Conservation (phyloP, 1,140 invertebrate species). For the Alviniconcha marisindica region DNA sequence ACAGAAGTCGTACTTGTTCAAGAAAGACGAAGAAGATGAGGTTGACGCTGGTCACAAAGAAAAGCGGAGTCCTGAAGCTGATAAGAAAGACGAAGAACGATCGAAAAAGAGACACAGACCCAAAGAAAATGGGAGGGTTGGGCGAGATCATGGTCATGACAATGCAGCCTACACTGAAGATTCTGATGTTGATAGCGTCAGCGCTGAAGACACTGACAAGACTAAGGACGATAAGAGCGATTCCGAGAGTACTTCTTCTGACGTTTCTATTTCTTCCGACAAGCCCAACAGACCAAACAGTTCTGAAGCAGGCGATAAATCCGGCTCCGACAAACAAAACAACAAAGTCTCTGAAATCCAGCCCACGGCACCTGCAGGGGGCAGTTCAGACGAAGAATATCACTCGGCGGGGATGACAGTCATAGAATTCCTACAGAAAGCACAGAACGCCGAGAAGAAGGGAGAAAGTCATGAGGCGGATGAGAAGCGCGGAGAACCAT, state of each 20-base stretch:
- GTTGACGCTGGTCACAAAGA: not conserved
- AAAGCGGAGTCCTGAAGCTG: not conserved
- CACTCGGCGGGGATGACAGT: too few species aligned
- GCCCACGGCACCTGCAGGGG: too few species aligned
- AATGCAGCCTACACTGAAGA: not conserved
- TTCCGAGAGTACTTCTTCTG: not conserved
- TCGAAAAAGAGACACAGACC: not conserved
- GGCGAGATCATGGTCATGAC: not conserved
- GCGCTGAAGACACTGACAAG: not conserved
- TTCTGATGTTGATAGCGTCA: not conserved
- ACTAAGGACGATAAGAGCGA: not conserved
- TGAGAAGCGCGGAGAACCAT: too few species aligned
- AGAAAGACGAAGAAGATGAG: slow-evolving; percentile 24
- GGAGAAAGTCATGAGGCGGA: too few species aligned
- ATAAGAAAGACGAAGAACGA: not conserved
- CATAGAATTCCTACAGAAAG: too few species aligned
- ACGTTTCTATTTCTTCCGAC: not conserved
- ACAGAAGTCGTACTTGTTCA: slow-evolving; percentile 44
- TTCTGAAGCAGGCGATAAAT: too few species aligned
- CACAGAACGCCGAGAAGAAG: too few species aligned
- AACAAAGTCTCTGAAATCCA: too few species aligned
- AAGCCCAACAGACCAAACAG: too few species aligned
- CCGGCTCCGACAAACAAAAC: too few species aligned
- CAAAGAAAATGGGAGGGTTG: not conserved
- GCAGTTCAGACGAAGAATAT: too few species aligned